These are phyloP conservation scores for Tympanoctomys barrerae DNA, from an alignment of 2,797 vertebrate genomes.

Conservation along the genomic window DNA sequence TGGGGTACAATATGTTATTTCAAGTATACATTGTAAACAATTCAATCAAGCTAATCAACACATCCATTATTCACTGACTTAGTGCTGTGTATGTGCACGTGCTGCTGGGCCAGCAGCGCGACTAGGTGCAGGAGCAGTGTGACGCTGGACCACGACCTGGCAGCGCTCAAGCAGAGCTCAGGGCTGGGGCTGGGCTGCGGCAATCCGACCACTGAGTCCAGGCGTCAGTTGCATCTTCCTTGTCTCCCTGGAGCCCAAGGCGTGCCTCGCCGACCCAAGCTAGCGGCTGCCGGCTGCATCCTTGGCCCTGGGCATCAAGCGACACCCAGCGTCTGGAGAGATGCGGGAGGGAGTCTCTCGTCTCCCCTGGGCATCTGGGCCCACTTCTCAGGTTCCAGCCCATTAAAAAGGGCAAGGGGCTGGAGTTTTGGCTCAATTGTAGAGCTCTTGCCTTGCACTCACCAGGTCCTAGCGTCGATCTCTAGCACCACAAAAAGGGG, in stretches of 20 bases:
- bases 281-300: not conserved
- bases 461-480: not conserved
- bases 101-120: constrained; percentile 93
- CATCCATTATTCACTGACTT: too few relatives aligned
- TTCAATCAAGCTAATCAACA: too few relatives aligned
- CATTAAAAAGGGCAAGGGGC: not conserved
- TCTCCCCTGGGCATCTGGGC: not conserved
- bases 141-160: constrained; percentile 94
- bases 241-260: not conserved
- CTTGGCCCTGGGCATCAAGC: not conserved
- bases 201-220: not conserved
- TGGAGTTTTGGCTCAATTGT: not conserved
- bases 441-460: not conserved
- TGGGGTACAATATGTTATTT: too few relatives aligned
- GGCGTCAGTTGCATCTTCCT: not conserved
- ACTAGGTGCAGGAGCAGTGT: constrained; percentile 94
- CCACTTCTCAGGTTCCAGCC: fast-evolving
- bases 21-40: too few relatives aligned
- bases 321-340: not conserved
- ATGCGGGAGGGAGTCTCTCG: fast-evolving
- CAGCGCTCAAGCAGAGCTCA: constrained; percentile 93
- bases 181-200: constrained; percentile 49
- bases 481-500: not conserved
- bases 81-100: not conserved
- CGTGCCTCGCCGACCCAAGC: not conserved